A percentile compares a stretch with the other conserved stretches of the same genome.
phyloP scores from a whole-genome alignment of 2,113 vertebrate genomes.

The Quiscalus mexicanus region DNA sequence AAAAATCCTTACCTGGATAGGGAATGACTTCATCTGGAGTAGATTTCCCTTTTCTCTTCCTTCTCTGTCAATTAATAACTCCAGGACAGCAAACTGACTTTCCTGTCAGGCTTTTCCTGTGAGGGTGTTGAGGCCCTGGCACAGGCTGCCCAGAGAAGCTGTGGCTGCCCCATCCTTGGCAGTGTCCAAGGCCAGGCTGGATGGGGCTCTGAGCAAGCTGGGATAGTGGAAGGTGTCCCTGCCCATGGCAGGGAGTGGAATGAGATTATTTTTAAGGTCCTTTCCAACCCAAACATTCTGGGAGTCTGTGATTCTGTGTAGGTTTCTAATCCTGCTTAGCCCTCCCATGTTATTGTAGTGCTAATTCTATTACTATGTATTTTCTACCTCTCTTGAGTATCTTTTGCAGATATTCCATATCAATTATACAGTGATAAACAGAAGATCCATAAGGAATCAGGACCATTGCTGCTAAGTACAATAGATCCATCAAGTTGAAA shows the following conservation, averaged over 20 bases:
- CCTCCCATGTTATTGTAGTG: neutral
- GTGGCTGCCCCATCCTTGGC: neutral
- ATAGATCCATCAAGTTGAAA: neutral
- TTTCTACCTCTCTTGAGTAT: neutral
- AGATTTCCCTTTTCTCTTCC: neutral
- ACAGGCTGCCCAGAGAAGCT: neutral
- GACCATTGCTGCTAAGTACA: neutral
- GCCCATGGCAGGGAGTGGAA: neutral
- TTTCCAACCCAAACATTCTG: neutral
- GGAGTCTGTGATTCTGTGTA: neutral
- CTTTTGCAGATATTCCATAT: neutral
- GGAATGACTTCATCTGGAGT: neutral
- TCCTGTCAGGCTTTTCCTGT: neutral
- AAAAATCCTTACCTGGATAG: neutral
- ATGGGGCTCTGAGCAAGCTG: fast-evolving
- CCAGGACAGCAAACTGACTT: neutral
- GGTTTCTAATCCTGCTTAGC: neutral
- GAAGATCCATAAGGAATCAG: neutral
- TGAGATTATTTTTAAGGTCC: neutral
- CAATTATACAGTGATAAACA: neutral
- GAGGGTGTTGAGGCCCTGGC: fast-evolving
- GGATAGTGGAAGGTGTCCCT: neutral
- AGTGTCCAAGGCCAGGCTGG: neutral
- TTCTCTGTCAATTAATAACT: neutral
- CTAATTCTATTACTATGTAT: neutral